phyloP scores from a whole-genome alignment of 2,797 vertebrate genomes.

The Glyptemys insculpta region DNA sequence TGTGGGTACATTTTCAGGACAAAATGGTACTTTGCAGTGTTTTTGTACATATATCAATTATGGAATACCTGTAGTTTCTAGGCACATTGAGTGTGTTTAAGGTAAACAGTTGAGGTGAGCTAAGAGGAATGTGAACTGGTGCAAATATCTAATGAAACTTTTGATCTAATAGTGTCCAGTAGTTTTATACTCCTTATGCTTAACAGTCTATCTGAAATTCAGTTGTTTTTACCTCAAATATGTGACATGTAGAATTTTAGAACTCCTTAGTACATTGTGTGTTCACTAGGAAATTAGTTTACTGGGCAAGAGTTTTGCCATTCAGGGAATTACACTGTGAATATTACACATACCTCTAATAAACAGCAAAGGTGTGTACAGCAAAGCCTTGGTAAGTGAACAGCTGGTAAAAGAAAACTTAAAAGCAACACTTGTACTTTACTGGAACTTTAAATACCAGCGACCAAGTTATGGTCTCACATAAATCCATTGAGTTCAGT shows the following conservation, averaged over 20 bases:
- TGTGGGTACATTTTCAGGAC: background rate
- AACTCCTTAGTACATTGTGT: rapidly evolving
- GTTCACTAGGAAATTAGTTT: background rate
- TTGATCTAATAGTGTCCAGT: rapidly evolving
- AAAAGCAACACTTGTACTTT: background rate
- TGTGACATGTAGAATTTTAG: background rate
- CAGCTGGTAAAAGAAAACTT: background rate
- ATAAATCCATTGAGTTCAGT: background rate
- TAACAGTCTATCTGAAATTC: background rate
- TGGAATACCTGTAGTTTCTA: background rate
- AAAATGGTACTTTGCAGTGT: background rate
- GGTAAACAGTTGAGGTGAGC: background rate
- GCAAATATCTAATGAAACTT: background rate
- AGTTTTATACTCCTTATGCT: background rate
- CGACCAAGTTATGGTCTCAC: background rate
- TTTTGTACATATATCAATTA: background rate
- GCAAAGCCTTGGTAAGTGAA: background rate
- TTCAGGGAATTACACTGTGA: background rate
- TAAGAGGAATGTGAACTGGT: background rate
- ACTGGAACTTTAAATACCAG: background rate
- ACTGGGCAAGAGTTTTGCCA: background rate
- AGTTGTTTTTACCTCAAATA: background rate
- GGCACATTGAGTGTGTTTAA: background rate
- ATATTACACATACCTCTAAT: rapidly evolving
- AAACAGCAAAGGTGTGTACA: background rate